A percentile compares a stretch with the other conserved stretches of the same genome.
These are phyloP conservation scores for Ferrisia virgata DNA, from an alignment of 2,888 invertebrate genomes.

Conservation along the genomic window DNA sequence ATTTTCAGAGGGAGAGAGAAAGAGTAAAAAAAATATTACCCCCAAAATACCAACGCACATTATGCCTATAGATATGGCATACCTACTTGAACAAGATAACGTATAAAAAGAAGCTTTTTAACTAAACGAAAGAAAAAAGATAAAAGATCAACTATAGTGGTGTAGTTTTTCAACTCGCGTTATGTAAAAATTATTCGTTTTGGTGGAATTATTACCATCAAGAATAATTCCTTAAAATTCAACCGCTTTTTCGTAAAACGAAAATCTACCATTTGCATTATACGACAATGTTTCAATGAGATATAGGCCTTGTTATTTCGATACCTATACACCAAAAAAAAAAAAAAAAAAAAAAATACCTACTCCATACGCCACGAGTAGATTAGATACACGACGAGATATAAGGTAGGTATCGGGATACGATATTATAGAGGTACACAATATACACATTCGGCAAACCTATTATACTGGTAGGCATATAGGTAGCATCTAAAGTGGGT, in stretches of 20 bases:
- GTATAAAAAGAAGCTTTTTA: background rate
- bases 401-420: too few relatives aligned
- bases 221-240: background rate
- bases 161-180: background rate
- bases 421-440: too few relatives aligned
- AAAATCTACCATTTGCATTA: background rate
- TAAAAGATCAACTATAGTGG: background rate
- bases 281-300: too few relatives aligned
- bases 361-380: too few relatives aligned
- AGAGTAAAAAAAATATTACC: background rate
- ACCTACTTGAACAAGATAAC: background rate
- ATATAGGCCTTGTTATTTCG: too few relatives aligned
- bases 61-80: background rate
- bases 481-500: too few relatives aligned
- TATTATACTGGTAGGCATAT: too few relatives aligned
- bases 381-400: too few relatives aligned
- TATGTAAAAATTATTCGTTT: slow-evolving; percentile 4
- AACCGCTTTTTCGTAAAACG: background rate
- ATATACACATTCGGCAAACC: too few relatives aligned
- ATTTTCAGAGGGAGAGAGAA: background rate
- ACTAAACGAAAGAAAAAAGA: background rate
- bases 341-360: too few relatives aligned
- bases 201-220: background rate
- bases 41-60: background rate
- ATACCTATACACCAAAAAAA: too few relatives aligned